Base-by-base conservation (phyloP, 2,888 invertebrate species). In the Drosophila mulleri region DNA sequence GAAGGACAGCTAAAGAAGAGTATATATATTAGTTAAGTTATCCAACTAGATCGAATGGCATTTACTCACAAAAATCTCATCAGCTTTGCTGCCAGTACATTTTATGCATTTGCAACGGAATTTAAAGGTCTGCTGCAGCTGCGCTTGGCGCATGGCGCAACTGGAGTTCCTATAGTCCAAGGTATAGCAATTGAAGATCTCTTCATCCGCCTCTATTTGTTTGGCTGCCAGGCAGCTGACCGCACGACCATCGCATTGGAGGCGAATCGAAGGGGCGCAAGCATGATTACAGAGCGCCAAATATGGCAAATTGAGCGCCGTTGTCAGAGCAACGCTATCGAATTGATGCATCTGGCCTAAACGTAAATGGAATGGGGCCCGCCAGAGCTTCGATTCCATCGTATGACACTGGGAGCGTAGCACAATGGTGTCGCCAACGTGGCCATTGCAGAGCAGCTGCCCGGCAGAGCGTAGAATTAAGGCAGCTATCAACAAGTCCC, bases 281-380 rank as follows among this genome's bases (percentile, higher is more conserved):
- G 98, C 96, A 93, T 99, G 98, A 92, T 98, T 99, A 95, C 98
- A 96, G 93, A 98, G 95, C 0, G 84, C 97, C 0, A 97, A 95
- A 1, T 97, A 95, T 0, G 98, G 97, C 91, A 96, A 98, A 88
- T 98, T 96, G 0, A 96, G 98, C 3, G 97, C 96, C 0, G 97
- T 98, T 53, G 94, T 92, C 45, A 94, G 92, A 59, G 93, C 82
- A 72, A 93, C 93, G 2, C 77, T 63, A 4, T 50, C 12, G 7
- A 91, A 88, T 59, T 72, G 75, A 54, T 91, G 91, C 57, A 92
- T 72, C 42, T 39, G 73, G 0, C 91, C 91, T 9, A 72, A 67
- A 39, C 70, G 74, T 3, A 91, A 66, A 37, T 83, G 92, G 16
- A 65, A 63, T 0, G 91, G 90, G 9, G 67, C 54, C 0, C 48